Base-by-base conservation (phyloP, 2,113 vertebrate species). In the Larimichthys crocea region DNA sequence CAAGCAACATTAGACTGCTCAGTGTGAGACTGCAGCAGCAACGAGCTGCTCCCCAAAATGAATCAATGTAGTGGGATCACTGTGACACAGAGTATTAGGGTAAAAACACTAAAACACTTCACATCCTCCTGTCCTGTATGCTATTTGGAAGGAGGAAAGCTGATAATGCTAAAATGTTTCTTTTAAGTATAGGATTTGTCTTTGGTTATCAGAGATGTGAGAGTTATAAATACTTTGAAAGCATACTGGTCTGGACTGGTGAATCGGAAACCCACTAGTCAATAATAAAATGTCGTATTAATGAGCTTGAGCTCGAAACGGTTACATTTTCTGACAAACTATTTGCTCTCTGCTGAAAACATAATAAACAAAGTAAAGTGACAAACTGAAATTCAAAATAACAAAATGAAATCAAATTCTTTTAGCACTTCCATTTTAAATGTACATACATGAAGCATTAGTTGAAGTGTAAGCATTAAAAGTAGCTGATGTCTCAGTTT, bases 41-140 rank as follows among this genome's bases (percentile, higher is more conserved):
- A 16, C 8, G 20, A 78, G 60, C 60, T 55, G 52, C 76, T 80
- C 59, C 40, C 35, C 29, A 50, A 67, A 22, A 68, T 46, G 67
- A 89, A 76, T 86, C 80, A 60, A 14, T 86, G 73, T 67, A 78
- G 81, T 53, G 62, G 52, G 68, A 86, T 68, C 74, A 79, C 78
- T 7, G 2, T 56, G 78, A 73, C 65, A 78, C 3, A 1, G 61
- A 79, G 69, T 46, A 61, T 2, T 31, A 46, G 20, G 76, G 42
- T 52, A 48, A 31, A 65, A 7, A 76, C 49, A 24, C 50, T 35
- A 11, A 52, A 42, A 66, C 61, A 14, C 55, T 10, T 6, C 20
- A 7, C 48, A 5, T 61, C 19, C 15, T 74, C 42, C 11, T 35
- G 19, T 4, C 3, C 50, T 46, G 19, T 9, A 26, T 20, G 2